Evolutionary conservation across 2,888 invertebrate species (phyloP).

Genomic region (Noctua janthina): DNA sequence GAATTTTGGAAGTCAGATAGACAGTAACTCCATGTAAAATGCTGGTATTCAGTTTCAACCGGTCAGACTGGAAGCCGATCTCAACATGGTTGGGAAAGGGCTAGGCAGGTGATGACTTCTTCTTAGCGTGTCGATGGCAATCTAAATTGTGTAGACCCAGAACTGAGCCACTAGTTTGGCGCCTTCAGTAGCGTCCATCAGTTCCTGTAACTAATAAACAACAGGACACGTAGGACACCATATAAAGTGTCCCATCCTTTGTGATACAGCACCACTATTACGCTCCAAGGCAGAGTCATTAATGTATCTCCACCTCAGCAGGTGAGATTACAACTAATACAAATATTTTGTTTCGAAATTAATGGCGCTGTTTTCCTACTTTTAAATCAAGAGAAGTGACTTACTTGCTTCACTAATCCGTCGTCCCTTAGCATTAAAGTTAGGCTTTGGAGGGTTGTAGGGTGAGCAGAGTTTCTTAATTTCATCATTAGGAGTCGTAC

Average conservation of each 20-base stretch:
- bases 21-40: background rate
- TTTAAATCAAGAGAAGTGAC: slow-evolving; percentile 20
- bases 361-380: background rate
- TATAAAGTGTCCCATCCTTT: background rate
- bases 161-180: too few relatives aligned
- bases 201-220: background rate
- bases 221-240: background rate
- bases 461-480: slow-evolving; percentile 66
- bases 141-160: too few relatives aligned
- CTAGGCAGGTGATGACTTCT: background rate
- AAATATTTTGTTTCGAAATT: background rate
- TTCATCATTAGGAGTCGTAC: background rate
- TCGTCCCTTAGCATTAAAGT: slow-evolving; percentile 70
- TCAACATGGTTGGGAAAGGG: background rate
- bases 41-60: background rate
- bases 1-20: background rate
- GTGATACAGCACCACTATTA: background rate
- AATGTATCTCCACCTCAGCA: background rate
- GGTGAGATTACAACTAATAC: background rate
- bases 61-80: background rate
- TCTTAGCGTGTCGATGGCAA: background rate
- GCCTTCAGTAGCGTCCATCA: background rate
- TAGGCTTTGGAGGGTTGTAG: slow-evolving; percentile 67
- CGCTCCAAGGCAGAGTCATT: background rate
- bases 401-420: slow-evolving; percentile 76